phyloP scores from a whole-genome alignment of 37 sponge, comb jelly and placozoan species.

The Bolinopsis microptera region DNA sequence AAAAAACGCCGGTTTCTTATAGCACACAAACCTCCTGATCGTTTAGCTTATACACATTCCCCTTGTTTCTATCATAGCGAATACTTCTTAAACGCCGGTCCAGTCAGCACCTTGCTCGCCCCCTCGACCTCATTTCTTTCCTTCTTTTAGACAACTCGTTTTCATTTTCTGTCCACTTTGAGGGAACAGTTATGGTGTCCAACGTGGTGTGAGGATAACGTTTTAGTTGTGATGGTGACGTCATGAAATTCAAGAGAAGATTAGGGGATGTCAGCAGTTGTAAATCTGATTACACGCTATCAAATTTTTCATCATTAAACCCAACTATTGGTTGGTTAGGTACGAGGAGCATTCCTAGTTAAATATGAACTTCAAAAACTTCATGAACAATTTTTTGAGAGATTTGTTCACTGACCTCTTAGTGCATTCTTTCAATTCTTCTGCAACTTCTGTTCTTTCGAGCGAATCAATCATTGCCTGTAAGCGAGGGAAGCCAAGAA shows the following conservation, averaged over 20 bases:
- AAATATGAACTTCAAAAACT: no score
- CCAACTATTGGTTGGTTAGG: no score
- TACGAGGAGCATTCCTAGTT: no score
- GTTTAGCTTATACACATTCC: conserved; percentile 87
- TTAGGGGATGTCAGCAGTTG: conserved; percentile 22
- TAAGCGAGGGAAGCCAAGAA: not conserved
- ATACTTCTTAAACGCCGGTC: conserved; percentile 69
- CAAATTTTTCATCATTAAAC: not conserved
- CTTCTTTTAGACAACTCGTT: not conserved
- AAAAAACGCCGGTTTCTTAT: no score
- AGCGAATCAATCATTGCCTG: conserved; percentile 32
- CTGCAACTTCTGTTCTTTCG: conserved; percentile 5
- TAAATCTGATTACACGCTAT: not conserved
- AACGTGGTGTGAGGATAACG: no score
- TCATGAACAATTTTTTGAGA: no score
- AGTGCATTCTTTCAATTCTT: conserved; percentile 61
- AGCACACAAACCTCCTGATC: no score
- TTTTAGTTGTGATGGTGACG: not conserved
- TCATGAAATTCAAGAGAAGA: conserved; percentile 50
- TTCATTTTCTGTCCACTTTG: conserved; percentile 36
- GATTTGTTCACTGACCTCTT: no score
- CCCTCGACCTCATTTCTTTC: conserved; percentile 16
- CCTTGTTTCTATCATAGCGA: conserved; percentile 78
- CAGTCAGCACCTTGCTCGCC: conserved; percentile 15
- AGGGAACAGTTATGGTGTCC: not conserved